These are phyloP conservation scores for Mythimna vitellina DNA, from an alignment of 2,888 invertebrate species.

Conservation along the genomic window DNA sequence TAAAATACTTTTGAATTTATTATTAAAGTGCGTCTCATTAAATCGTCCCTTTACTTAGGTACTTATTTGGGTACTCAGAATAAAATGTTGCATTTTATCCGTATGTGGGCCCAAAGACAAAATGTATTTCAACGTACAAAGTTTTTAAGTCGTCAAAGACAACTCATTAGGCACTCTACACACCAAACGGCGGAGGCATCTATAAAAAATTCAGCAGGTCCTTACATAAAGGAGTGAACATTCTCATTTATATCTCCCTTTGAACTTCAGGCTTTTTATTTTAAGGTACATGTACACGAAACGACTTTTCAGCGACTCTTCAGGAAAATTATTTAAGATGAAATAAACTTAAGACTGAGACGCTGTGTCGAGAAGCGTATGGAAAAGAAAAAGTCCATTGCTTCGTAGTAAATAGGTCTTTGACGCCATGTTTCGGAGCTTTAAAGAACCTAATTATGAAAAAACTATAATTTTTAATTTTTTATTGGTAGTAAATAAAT, in stretches of 20 bases:
- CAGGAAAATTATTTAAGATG: constrained; percentile 40
- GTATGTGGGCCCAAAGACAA: constrained; percentile 64
- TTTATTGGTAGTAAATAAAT: neutral
- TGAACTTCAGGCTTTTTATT: constrained; percentile 81
- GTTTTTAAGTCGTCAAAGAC: constrained; percentile 80
- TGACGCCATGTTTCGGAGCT: neutral
- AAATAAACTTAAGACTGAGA: constrained; percentile 41
- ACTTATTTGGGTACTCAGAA: constrained; percentile 28
- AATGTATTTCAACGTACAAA: constrained; percentile 72
- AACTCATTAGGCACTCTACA: constrained; percentile 82
- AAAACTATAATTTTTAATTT: neutral
- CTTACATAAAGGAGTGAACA: constrained; percentile 73
- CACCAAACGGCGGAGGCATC: constrained; percentile 76
- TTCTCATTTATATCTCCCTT: constrained; percentile 80
- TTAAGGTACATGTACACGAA: constrained; percentile 68
- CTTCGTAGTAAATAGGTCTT: constrained; percentile 1
- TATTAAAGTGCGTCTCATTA: constrained; percentile 31
- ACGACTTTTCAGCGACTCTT: constrained; percentile 62
- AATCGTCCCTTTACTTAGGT: constrained; percentile 12
- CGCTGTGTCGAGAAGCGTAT: constrained; percentile 2
- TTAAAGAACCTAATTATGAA: neutral
- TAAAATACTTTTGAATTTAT: constrained; percentile 35
- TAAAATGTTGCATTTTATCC: constrained; percentile 58
- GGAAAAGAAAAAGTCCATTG: constrained; percentile 29
- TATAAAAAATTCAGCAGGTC: constrained; percentile 80